phyloP scores from a whole-genome alignment of 2,888 invertebrate species.

The Mythimna lalbum region DNA sequence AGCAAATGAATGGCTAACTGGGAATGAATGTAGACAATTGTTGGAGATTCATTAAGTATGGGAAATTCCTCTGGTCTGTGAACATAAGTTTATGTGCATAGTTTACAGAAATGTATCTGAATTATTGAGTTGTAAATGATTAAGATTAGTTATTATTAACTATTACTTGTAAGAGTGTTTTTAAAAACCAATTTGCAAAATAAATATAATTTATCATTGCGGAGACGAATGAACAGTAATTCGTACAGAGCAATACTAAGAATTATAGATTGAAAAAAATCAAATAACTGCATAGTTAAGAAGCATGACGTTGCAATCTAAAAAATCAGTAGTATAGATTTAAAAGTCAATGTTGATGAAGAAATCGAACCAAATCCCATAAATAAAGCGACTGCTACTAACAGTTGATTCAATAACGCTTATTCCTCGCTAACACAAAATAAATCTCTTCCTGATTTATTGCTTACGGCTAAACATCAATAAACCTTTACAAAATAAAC shows the following conservation, averaged over 20 bases:
- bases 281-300: background rate
- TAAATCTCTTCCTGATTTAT: slow-evolving; percentile 26
- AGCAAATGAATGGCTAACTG: slow-evolving; percentile 36
- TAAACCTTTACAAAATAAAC: slow-evolving; percentile 47
- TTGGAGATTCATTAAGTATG: slow-evolving; percentile 33
- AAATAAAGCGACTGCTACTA: background rate
- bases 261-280: background rate
- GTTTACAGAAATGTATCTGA: slow-evolving; percentile 4
- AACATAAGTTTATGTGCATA: slow-evolving; percentile 13
- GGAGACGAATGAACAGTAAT: background rate
- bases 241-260: background rate
- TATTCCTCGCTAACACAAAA: background rate
- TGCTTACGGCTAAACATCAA: slow-evolving; percentile 12
- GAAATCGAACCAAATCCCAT: background rate
- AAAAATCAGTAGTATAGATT: background rate
- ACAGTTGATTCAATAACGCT: background rate
- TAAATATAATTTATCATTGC: too few species aligned
- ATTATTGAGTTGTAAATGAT: background rate
- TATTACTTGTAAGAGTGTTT: too few species aligned
- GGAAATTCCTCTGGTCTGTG: slow-evolving; percentile 28
- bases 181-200: too few species aligned
- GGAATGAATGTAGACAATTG: slow-evolving; percentile 36
- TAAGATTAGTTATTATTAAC: slow-evolving; percentile 3
- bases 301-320: background rate
- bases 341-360: background rate